These are phyloP conservation scores for Apodemia hepburni DNA, from an alignment of 2,888 invertebrate species.

Conservation along the genomic window DNA sequence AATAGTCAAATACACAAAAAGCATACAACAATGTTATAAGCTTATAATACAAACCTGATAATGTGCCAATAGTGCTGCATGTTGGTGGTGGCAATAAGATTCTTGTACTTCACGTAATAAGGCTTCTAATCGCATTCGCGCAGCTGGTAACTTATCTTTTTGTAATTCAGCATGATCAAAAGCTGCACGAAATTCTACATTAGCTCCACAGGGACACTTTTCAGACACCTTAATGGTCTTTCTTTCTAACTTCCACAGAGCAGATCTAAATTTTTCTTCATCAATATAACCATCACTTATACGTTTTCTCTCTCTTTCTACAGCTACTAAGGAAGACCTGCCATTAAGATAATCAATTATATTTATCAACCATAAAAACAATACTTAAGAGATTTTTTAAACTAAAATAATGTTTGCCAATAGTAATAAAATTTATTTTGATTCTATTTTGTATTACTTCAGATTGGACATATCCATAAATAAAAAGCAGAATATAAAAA, in stretches of 20 bases:
- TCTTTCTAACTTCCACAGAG: conserved; percentile 59
- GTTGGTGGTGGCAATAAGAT: conserved; percentile 65
- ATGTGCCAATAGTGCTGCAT: conserved; percentile 56
- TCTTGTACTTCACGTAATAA: conserved; percentile 58
- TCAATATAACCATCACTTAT: conserved; percentile 46
- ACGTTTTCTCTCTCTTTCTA: conserved; percentile 53
- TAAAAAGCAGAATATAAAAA: background rate
- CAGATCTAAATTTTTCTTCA: conserved; percentile 48
- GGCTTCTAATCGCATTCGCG: conserved; percentile 52
- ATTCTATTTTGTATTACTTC: too few species aligned
- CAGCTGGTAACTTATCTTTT: conserved; percentile 52
- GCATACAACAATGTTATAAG: background rate
- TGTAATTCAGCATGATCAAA: conserved; percentile 57
- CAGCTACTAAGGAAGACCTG: conserved; percentile 58
- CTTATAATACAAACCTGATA: conserved; percentile 58
- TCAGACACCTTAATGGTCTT: conserved; percentile 38
- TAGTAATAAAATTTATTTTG: too few species aligned
- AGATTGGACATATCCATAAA: too few species aligned
- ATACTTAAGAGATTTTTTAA: background rate
- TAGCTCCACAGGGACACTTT: conserved; percentile 49
- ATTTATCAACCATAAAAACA: background rate
- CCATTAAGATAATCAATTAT: background rate
- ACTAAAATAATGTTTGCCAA: background rate
- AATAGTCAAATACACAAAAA: too few species aligned
- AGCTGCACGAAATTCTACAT: conserved; percentile 41